These are phyloP conservation scores for Atherinosoma microstoma DNA, from an alignment of 2,797 vertebrate species.

Conservation along the genomic window DNA sequence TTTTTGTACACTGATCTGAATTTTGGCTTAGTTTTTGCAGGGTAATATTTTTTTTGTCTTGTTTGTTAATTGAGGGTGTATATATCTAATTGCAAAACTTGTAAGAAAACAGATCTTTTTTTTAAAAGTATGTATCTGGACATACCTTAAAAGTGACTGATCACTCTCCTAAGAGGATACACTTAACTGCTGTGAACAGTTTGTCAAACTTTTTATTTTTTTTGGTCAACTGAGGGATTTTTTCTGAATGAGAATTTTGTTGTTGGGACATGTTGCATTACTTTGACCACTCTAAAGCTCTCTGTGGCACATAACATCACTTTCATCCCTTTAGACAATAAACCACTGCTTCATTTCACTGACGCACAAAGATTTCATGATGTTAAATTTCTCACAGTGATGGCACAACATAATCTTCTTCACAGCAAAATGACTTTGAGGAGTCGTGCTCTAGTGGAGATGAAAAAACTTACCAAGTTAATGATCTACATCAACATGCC, in stretches of 20 bases:
- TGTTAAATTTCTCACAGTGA: neutral
- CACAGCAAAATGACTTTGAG: slow-evolving; percentile 1
- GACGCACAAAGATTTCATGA: neutral
- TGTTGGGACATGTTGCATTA: neutral
- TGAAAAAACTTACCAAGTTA: slow-evolving; percentile 21
- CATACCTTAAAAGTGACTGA: too few species aligned
- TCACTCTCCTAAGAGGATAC: too few species aligned
- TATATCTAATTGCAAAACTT: neutral
- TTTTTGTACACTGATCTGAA: too few species aligned
- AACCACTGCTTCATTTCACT: neutral
- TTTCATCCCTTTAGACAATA: neutral
- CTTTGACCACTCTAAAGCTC: neutral
- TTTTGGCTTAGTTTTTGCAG: neutral
- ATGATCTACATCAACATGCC: slow-evolving; percentile 13
- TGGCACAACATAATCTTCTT: neutral
- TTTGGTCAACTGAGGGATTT: neutral
- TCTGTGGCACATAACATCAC: neutral
- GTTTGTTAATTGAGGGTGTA: neutral
- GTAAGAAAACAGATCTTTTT: neutral
- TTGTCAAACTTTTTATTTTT: too few species aligned
- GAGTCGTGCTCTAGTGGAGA: slow-evolving; percentile 4
- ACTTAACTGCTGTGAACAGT: too few species aligned
- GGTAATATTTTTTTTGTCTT: neutral
- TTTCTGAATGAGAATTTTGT: neutral
- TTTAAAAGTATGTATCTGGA: too few species aligned